A percentile compares a stretch with the other conserved stretches of the same genome.
Conservation (phyloP, 2,113 vertebrate genomes). For the Piprites chloris region DNA sequence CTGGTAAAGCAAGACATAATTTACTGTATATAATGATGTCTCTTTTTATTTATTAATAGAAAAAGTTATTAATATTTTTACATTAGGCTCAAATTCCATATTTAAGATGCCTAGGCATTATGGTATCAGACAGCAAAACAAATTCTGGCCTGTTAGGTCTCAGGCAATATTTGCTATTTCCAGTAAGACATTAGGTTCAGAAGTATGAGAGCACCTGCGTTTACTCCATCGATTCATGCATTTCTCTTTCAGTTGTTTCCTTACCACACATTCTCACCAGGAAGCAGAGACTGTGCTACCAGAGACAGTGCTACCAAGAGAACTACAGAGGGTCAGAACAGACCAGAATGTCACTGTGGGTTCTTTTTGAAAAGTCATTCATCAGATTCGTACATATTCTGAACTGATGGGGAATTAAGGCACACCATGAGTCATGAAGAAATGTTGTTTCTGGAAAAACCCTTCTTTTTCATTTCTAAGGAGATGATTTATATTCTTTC, state of each 20-base stretch:
- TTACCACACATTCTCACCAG: not conserved
- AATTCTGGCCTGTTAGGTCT: not conserved
- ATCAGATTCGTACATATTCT: not conserved
- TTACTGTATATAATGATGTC: not conserved
- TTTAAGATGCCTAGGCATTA: not conserved
- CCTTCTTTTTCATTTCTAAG: not conserved
- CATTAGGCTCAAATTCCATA: not conserved
- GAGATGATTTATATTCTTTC: not conserved
- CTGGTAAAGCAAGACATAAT: not conserved
- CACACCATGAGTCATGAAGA: not conserved
- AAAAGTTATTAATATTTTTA: not conserved
- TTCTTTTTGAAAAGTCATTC: not conserved
- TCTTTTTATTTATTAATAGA: not conserved
- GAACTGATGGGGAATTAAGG: not conserved
- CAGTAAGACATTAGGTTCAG: accelerated
- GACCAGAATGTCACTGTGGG: not conserved
- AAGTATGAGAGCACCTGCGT: not conserved
- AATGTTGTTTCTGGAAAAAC: not conserved
- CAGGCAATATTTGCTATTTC: accelerated
- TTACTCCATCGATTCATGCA: not conserved
- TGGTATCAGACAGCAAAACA: not conserved
- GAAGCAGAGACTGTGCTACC: not conserved
- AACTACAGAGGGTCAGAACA: not conserved
- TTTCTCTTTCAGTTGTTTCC: not conserved
- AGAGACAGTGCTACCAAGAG: not conserved